Base-by-base conservation (phyloP, 2,888 invertebrate genomes). In the Agrochola macilenta region DNA sequence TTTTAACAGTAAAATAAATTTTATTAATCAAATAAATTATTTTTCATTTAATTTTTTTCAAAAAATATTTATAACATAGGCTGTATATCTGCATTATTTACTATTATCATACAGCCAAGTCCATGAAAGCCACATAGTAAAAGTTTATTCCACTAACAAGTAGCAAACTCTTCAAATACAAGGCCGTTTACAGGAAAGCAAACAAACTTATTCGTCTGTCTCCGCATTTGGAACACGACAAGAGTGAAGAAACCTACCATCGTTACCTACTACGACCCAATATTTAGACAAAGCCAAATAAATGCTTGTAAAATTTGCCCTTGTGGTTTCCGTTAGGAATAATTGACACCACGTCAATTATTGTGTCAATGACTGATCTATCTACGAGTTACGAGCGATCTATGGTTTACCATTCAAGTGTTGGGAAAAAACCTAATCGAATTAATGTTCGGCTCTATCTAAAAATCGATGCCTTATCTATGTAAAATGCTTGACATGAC, bases 351-450 rank as follows among this genome's bases (percentile, higher is more conserved):
- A 39, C 7, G 39, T 39, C 39, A 39, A 39, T 39, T 39, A 7
- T 7, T 39, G 7, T 7, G 39, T 39, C 39, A 39, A 39, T 39
- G 39, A 39, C 65, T n/a, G n/a, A 54, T 72, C 30, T 66, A 30
- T 49, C 2, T 76, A 58, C 26, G 39, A 76, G 52, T 61, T 30
- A 63, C n/a, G 20, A 68, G 39, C n/a, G 57, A 20, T 39, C 35
- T n/a, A 61, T 72, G 83, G 69, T 82, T 71, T 64, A 58, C 61
- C n/a, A 60, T 14, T 39, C 43, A 12, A 58, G 52, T 69, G 54
- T 7, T 66, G 76, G 81, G 52, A 69, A 82, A 84, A 72, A 81
- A 65, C 72, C 64, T 66, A 71, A 73, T 71, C 60, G 49, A 80
- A 60, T 43, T 17, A n/a, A 5, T 39, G 54, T 66, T 71, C 46